Base-by-base conservation (phyloP, 2,797 vertebrate genomes). In the Kryptopterus vitreolus region DNA sequence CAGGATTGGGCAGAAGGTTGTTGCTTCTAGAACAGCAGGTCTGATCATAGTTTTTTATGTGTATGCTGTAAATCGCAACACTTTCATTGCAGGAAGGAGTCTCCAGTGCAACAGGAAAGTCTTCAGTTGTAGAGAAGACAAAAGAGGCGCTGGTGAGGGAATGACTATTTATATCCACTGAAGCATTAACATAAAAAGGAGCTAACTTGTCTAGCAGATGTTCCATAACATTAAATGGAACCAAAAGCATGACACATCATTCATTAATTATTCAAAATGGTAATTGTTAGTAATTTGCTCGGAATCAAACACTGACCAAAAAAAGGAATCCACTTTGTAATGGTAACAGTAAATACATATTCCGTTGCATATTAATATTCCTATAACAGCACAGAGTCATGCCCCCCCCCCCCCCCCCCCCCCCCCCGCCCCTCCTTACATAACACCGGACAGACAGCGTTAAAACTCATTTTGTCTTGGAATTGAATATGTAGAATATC, bases 251-350 rank as follows among this genome's bases (percentile, higher is more conserved):
- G 58, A 29, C 57, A 59, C 9, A 73, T 61, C 4, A 20, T 61
- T 50, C 16, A 61, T 76, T 76, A 76, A 59, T 76, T 76, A 76
- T 31, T 75, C 8, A 61, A 62, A 59, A 46, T 46, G 46, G n/a
- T 29, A 75, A 59, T 61, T 2, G 10, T 46, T 58, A 33, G 35
- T 35, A 46, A 43, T 59, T 75, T 4, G 15, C 35, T 46, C 11
- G 38, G 13, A 61, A 29, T 75, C 46, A 76, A 76, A 29, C 10
- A 48, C 33, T 48, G 58, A 46, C 16, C 22, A 16, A 76, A 48
- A 76, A 48, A 61, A 61, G 15, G 35, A 58, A 73, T 57, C 13
- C 13, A 24, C 33, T 38, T 35, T 73, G 53, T 43, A 31, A 8
- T 57, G 70, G 31, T 73, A 38, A 58, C 50, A 72, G 66, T 55